A percentile compares a stretch with the other conserved stretches of the same genome.
phyloP scores from a whole-genome alignment of 2,888 invertebrate species.

The Chromoteleia sp. region DNA sequence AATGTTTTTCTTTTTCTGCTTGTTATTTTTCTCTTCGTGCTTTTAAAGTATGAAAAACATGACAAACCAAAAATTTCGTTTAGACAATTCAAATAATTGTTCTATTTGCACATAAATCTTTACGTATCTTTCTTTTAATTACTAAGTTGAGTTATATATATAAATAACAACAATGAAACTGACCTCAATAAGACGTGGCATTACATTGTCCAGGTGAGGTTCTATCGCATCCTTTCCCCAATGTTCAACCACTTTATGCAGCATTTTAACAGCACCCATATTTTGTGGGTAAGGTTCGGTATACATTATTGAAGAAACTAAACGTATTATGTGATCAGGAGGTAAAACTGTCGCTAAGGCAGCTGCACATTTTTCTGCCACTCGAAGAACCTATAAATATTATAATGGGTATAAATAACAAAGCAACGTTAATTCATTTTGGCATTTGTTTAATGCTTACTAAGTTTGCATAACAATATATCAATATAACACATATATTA shows the following conservation, averaged over 20 bases:
- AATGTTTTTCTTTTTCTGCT: neutral
- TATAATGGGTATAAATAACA: too few relatives aligned
- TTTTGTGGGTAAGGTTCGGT: slow-evolving; percentile 95
- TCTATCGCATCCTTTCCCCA: slow-evolving; percentile 90
- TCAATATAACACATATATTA: too few relatives aligned
- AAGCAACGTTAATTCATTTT: too few relatives aligned
- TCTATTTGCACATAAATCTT: too few relatives aligned
- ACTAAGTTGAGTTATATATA: too few relatives aligned
- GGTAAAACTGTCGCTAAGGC: slow-evolving; percentile 93
- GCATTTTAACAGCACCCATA: slow-evolving; percentile 96
- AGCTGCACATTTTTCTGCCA: slow-evolving; percentile 93
- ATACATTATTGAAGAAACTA: slow-evolving; percentile 93
- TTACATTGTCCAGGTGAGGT: slow-evolving; percentile 91
- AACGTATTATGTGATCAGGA: slow-evolving; percentile 90
- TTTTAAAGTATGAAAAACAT: too few relatives aligned
- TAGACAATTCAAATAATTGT: too few relatives aligned
- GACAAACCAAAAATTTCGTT: neutral
- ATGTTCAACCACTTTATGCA: slow-evolving; percentile 93
- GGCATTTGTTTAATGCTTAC: too few relatives aligned
- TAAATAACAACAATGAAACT: slow-evolving; percentile 64
- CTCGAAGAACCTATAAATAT: slow-evolving; percentile 88
- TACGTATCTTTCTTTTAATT: too few relatives aligned
- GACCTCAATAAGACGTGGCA: slow-evolving; percentile 95
- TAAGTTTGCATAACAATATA: too few relatives aligned
- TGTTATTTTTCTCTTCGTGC: neutral